phyloP scores from a whole-genome alignment of 2,797 vertebrate species.

The Muscicapa striata region DNA sequence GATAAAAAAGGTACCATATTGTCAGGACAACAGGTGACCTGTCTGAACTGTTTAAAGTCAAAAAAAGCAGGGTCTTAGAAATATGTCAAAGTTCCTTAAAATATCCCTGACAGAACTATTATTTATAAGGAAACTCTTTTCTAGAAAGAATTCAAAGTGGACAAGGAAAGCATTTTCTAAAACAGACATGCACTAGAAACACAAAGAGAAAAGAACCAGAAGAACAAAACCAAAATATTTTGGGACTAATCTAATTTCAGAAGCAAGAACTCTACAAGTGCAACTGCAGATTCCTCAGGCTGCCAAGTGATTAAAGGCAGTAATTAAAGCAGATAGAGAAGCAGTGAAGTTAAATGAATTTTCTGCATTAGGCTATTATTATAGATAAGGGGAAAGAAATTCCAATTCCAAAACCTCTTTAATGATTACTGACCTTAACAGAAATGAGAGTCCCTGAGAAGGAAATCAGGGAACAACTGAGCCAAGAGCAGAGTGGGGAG shows the following conservation, averaged over 20 bases:
- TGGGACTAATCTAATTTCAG: neutral
- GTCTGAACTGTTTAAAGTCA: neutral
- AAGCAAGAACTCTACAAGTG: neutral
- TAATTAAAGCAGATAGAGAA: conserved; percentile 2
- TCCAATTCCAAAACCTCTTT: neutral
- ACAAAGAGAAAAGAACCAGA: neutral
- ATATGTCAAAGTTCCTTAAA: neutral
- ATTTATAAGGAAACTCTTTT: neutral
- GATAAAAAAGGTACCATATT: neutral
- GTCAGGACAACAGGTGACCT: neutral
- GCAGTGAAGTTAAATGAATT: conserved; percentile 9
- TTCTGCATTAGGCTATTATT: neutral
- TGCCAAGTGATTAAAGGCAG: neutral
- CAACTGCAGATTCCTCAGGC: neutral
- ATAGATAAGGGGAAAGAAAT: neutral
- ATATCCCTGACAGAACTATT: neutral
- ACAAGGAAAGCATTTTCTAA: neutral
- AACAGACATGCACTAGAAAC: neutral
- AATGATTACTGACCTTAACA: neutral
- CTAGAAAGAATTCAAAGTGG: neutral
- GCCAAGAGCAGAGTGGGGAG: neutral
- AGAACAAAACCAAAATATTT: neutral
- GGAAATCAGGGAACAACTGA: neutral
- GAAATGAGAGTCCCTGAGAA: neutral
- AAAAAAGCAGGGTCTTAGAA: neutral